Percentiles rank a stretch among this genome's conserved stretches.
Evolutionary conservation across 1,140 invertebrate genomes (phyloP).

Genomic region (Lepidotrigona ventralis): DNA sequence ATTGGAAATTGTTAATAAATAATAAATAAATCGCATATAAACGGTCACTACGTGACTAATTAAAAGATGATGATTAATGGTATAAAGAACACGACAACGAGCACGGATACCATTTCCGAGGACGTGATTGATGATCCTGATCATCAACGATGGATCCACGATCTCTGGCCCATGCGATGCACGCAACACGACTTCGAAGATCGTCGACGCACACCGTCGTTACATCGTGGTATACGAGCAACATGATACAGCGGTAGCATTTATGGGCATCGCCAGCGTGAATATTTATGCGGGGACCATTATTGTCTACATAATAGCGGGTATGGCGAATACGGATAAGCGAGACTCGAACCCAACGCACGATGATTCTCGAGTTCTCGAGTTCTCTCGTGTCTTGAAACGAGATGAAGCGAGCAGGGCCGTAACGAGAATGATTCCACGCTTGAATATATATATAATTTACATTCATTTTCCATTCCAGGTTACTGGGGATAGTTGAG

Average conservation of each 20-base stretch:
- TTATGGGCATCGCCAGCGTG: conserved; percentile 76
- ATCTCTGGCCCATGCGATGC: conserved; percentile 27
- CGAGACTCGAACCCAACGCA: conserved; percentile 42
- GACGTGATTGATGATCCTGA: conserved; percentile 19
- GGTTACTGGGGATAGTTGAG: too few relatives aligned
- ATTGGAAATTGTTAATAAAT: too few relatives aligned
- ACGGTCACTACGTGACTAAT: background rate
- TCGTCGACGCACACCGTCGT: conserved; percentile 1
- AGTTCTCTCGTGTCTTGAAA: conserved; percentile 13
- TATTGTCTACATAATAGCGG: conserved; percentile 77
- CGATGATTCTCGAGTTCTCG: background rate
- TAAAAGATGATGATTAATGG: conserved; percentile 21
- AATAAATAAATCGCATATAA: background rate
- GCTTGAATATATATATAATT: background rate
- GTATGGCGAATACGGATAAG: conserved; percentile 69
- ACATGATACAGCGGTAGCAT: conserved; percentile 74
- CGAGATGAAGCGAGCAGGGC: conserved; percentile 45
- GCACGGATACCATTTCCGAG: conserved; percentile 13
- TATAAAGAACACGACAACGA: conserved; percentile 25
- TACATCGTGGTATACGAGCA: conserved; percentile 34
- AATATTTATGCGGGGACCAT: conserved; percentile 79
- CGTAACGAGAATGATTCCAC: conserved; percentile 18
- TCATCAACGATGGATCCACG: conserved; percentile 15
- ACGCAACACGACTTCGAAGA: background rate
- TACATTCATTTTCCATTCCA: too few relatives aligned